phyloP scores from a whole-genome alignment of 2,797 vertebrate species.

The Sebastes melanostomus region DNA sequence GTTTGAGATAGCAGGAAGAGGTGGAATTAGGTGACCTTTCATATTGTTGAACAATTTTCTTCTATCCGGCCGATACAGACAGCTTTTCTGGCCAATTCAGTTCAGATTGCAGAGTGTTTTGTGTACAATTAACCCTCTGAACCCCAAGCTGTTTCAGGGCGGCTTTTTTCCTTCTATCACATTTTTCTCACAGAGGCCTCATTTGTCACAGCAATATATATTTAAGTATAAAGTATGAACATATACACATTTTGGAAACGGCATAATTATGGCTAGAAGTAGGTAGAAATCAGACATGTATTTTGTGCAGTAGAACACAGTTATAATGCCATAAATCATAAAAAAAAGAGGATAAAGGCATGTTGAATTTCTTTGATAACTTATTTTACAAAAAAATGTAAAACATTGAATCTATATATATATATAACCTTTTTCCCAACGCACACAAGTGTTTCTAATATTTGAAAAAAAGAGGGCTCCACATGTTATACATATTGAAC shows the following conservation, averaged over 20 bases:
- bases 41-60: neutral
- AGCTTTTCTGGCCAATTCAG: neutral
- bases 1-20: neutral
- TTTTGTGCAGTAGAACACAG: neutral
- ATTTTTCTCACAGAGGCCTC: neutral
- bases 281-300: neutral
- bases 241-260: neutral
- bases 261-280: neutral
- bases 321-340: neutral
- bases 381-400: too few species aligned
- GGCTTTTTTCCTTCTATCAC: too few species aligned
- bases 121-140: neutral
- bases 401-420: neutral
- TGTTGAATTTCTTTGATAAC: too few species aligned
- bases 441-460: neutral
- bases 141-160: too few species aligned
- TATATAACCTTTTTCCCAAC: fast-evolving
- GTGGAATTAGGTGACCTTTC: neutral
- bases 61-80: neutral
- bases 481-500: neutral
- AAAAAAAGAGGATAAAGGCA: neutral
- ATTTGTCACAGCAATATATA: neutral
- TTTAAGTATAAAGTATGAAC: too few species aligned
- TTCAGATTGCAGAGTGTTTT: neutral
- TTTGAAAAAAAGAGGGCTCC: neutral